Percentiles rank a stretch among this genome's conserved stretches.
Evolutionary conservation across 2,113 vertebrate genomes (phyloP).

Genomic region (Amphiprion percula): DNA sequence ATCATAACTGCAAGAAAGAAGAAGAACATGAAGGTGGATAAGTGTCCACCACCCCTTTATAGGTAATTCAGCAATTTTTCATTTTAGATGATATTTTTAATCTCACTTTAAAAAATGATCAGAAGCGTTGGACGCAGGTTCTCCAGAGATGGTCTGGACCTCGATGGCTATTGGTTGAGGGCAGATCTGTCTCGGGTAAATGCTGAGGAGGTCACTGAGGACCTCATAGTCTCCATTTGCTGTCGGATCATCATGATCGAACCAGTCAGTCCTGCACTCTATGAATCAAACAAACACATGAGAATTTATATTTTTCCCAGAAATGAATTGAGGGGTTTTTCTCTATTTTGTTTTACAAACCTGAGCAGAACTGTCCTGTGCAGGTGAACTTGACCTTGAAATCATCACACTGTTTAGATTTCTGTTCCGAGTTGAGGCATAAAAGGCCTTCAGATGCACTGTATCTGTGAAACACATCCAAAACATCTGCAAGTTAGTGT

Average conservation of each 20-base stretch:
- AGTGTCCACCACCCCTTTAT: neutral
- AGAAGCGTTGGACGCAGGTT: conserved; percentile 53
- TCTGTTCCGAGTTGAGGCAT: conserved; percentile 65
- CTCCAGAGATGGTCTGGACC: conserved; percentile 58
- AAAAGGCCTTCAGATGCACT: conserved; percentile 52
- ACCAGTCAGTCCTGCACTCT: conserved; percentile 76
- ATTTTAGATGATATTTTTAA: neutral
- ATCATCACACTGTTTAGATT: conserved; percentile 33
- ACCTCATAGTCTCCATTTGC: conserved; percentile 74
- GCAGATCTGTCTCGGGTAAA: conserved; percentile 63
- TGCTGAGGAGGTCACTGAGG: conserved; percentile 47
- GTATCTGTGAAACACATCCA: conserved; percentile 40
- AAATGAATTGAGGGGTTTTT: neutral
- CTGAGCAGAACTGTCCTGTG: conserved; percentile 64
- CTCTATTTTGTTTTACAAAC: conserved; percentile 15
- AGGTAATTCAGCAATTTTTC: neutral
- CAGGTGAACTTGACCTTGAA: conserved; percentile 72
- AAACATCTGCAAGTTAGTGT: neutral
- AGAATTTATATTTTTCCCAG: too few species aligned
- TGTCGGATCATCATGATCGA: conserved; percentile 67
- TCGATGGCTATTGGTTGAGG: conserved; percentile 64
- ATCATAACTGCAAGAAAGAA: conserved; percentile 63
- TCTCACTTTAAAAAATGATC: conserved; percentile 59
- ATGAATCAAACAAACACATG: neutral
- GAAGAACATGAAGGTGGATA: neutral